These are phyloP conservation scores for Hylyphantes graminicola DNA, from an alignment of 1,140 invertebrate species.

Conservation along the genomic window DNA sequence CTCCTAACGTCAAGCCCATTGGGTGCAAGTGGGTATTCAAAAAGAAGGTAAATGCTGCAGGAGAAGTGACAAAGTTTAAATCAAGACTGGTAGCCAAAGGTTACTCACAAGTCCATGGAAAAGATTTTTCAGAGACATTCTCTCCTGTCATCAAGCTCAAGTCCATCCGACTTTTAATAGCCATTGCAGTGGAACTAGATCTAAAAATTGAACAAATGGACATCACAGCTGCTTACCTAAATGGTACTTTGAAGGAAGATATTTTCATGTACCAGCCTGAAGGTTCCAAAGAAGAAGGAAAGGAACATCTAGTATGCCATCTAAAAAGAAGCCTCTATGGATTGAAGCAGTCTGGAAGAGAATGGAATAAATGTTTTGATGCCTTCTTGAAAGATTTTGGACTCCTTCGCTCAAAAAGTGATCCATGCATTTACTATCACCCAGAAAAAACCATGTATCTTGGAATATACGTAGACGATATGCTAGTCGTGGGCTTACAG, in stretches of 20 bases:
- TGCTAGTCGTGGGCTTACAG: conserved; percentile 27
- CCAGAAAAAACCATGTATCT: conserved; percentile 17
- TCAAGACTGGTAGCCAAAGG: conserved; percentile 59
- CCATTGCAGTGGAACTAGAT: conserved; percentile 32
- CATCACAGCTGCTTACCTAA: conserved; percentile 65
- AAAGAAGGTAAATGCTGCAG: background rate
- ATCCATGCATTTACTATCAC: conserved; percentile 29
- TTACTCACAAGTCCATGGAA: conserved; percentile 54
- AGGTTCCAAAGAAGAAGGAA: conserved; percentile 63
- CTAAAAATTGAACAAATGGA: conserved; percentile 61
- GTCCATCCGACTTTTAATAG: conserved; percentile 65
- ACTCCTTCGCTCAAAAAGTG: background rate
- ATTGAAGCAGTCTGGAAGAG: conserved; percentile 68
- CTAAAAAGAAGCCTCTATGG: conserved; percentile 69
- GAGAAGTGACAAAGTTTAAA: conserved; percentile 29
- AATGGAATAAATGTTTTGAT: conserved; percentile 66
- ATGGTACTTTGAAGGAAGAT: conserved; percentile 67
- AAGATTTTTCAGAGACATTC: conserved; percentile 60
- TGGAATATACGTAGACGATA: conserved; percentile 58
- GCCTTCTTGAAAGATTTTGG: conserved; percentile 44
- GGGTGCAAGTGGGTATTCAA: conserved; percentile 66
- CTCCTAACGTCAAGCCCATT: conserved; percentile 59
- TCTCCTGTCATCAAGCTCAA: conserved; percentile 63
- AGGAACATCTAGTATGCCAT: conserved; percentile 60
- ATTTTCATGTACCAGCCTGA: conserved; percentile 68